phyloP scores from a whole-genome alignment of 2,888 invertebrate species.

The Therioaphis trifolii region DNA sequence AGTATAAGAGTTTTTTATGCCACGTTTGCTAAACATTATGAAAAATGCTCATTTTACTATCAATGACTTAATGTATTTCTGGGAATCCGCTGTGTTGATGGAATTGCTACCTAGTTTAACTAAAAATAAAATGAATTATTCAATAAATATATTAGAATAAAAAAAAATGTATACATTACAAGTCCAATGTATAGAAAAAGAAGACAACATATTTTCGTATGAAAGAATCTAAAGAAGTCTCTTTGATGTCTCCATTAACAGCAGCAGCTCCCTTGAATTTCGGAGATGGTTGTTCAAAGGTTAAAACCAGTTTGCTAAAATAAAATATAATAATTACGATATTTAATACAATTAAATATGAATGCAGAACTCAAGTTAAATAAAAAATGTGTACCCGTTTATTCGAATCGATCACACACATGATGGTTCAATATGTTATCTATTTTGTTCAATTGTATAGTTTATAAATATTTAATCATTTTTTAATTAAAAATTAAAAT shows the following conservation, averaged over 20 bases:
- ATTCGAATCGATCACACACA: too few species aligned
- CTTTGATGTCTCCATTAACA: conserved; percentile 71
- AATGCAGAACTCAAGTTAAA: too few species aligned
- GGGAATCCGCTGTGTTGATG: conserved; percentile 86
- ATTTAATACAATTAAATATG: too few species aligned
- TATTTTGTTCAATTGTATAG: too few species aligned
- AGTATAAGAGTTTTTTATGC: too few species aligned
- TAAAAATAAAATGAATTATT: conserved; percentile 67
- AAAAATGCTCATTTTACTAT: too few species aligned
- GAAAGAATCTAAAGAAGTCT: conserved; percentile 71
- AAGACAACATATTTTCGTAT: conserved; percentile 74
- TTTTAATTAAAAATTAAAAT: too few species aligned
- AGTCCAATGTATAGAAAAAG: conserved; percentile 74
- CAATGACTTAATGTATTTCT: conserved; percentile 83
- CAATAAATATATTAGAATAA: neutral
- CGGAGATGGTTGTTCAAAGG: conserved; percentile 71
- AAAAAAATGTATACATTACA: conserved; percentile 68
- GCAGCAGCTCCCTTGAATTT: conserved; percentile 71
- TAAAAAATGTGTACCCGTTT: too few species aligned
- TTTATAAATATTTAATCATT: too few species aligned
- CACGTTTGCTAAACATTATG: too few species aligned
- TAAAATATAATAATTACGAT: neutral
- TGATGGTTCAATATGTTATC: too few species aligned
- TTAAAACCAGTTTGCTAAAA: conserved; percentile 64
- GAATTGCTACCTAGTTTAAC: conserved; percentile 90